Evolutionary conservation across 2,797 vertebrate species (phyloP).

Genomic region (Pseudochirops cupreus): DNA sequence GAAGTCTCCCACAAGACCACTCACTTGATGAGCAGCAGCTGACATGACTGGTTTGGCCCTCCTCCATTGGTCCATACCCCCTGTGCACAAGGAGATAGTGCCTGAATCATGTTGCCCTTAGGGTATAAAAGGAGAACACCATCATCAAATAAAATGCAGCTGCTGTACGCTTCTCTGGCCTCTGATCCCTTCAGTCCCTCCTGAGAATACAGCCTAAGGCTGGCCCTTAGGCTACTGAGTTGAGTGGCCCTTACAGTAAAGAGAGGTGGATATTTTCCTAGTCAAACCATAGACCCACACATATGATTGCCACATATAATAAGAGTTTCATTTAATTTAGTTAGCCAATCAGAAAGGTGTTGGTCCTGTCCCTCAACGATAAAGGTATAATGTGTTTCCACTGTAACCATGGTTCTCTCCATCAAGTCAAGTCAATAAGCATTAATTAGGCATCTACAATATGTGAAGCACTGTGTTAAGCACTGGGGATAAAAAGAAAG

Average conservation of each 20-base stretch:
- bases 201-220: too few relatives aligned
- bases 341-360: background rate
- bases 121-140: too few relatives aligned
- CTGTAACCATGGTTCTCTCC: constrained; percentile 14
- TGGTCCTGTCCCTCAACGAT: background rate
- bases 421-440: background rate
- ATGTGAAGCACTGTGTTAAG: background rate
- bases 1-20: too few relatives aligned
- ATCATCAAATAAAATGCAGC: too few relatives aligned
- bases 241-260: background rate
- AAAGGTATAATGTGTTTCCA: background rate
- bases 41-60: too few relatives aligned
- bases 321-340: constrained; percentile 40
- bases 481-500: background rate
- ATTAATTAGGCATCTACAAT: background rate
- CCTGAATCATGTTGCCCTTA: too few relatives aligned
- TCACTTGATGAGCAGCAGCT: too few relatives aligned
- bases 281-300: background rate
- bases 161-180: too few relatives aligned
- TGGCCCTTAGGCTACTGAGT: too few relatives aligned
- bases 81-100: too few relatives aligned
- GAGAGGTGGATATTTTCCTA: background rate
- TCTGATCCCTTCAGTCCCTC: too few relatives aligned
- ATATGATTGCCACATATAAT: background rate
- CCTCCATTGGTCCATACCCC: too few relatives aligned